Percentiles rank a stretch among this genome's conserved stretches.
Conservation (phyloP, 1,140 invertebrate species). For the Onthophagus taurus region DNA sequence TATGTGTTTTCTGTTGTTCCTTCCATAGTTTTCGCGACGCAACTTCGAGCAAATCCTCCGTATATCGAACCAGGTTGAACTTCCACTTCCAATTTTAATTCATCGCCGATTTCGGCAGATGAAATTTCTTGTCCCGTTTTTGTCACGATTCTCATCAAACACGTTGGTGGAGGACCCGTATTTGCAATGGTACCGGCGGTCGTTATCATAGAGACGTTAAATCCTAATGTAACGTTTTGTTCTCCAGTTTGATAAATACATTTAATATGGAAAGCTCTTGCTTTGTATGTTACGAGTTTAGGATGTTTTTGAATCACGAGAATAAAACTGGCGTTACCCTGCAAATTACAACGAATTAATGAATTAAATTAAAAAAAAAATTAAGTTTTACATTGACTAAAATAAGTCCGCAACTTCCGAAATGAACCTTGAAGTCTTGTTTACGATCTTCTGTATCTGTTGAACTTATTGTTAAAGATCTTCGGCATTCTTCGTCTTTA, state of each 20-base stretch:
- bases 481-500: constrained; percentile 81
- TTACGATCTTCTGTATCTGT: constrained; percentile 54
- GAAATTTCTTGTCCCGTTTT: constrained; percentile 78
- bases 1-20: constrained; percentile 84
- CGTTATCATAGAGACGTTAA: constrained; percentile 91
- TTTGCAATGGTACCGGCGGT: constrained; percentile 92
- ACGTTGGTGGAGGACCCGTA: constrained; percentile 86
- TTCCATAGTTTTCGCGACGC: constrained; percentile 86
- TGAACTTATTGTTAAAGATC: constrained; percentile 64
- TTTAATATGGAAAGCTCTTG: constrained; percentile 90
- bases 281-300: constrained; percentile 87
- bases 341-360: constrained; percentile 20
- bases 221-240: constrained; percentile 85
- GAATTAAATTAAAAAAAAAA: background rate
- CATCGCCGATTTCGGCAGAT: constrained; percentile 87
- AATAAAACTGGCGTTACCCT: constrained; percentile 86
- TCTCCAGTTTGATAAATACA: constrained; percentile 91
- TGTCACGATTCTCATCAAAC: constrained; percentile 85
- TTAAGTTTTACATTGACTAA: constrained; percentile 64
- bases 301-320: constrained; percentile 93
- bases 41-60: constrained; percentile 86
- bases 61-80: constrained; percentile 91
- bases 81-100: constrained; percentile 81
- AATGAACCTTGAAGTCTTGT: constrained; percentile 84
- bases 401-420: constrained; percentile 83